Base-by-base conservation (phyloP, 2,113 vertebrate genomes). In the Amphiprion ocellaris region DNA sequence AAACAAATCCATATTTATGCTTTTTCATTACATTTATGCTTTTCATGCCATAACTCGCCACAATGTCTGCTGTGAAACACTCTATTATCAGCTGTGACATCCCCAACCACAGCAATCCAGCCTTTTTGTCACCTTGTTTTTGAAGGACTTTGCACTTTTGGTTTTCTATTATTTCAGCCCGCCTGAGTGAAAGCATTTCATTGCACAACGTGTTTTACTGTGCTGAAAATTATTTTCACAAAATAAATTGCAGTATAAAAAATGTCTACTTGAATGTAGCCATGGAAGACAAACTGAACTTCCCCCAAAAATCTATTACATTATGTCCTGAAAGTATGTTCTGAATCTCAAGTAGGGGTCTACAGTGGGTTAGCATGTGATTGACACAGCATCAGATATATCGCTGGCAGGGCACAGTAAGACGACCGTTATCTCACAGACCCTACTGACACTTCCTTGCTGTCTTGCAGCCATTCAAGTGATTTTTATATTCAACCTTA, bases 381-480 rank as follows among this genome's bases (percentile, higher is more conserved):
- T 26, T 84, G 89, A 88, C 85, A 78, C 49, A 46, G 23, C 79
- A 90, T 89, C 85, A 87, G 85, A 90, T 87, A 87, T 10, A 68
- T 17, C 33, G 44, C 65, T 53, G 63, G 59, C 83, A 55, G 58
- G 61, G 82, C 73, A 72, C 44, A 69, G 60, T 53, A 12, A 79
- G 70, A 82, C 85, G 72, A 79, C 77, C 10, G 15, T 83, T 89
- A 80, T 92, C 86, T 90, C 66, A 37, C 37, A 68, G 59, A 59
- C 52, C 59, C 79, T n/a, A n/a, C 63, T 70, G 80, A 83, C 77
- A 56, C 84, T 62, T 83, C 69, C 69, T 26, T 2, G 11, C 74
- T 77, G 63, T 70, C 75, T 65, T 64, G 77, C 70, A 82, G 59
- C 24, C 30, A 26, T 79, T 79, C 54, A 73, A 37, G 63, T 41